Evolutionary conservation across 2,797 vertebrate genomes (phyloP), one percentile per base, ranked within the genome.

Genomic region (Eremophila alpestris): DNA sequence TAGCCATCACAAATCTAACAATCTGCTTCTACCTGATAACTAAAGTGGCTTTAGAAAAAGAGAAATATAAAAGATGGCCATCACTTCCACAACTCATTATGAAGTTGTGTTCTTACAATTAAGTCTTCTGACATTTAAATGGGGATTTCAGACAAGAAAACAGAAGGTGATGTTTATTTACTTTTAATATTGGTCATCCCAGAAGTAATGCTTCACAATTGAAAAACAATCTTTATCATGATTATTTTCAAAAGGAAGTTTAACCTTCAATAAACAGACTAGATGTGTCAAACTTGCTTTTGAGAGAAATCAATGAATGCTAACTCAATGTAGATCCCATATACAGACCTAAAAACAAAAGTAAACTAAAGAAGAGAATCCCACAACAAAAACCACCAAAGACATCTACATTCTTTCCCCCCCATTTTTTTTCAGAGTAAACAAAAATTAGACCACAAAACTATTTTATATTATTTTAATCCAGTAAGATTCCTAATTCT

Each of bases 381-480:
- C 6, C 24, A 30, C 26, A 32, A 54, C 22, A 41, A 64, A 64
- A 58, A 4, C 0, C 4, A 16, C 5, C 0, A 0, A 40, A 69
- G 7, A 51, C n/a, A 62, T 5, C 27, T 34, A 51, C 16, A 63
- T 23, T 17, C 11, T 46, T 32, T 51, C 13, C 20, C 9, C 38
- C 38, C 38, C 1, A 15, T 2, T n/a, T 5, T 75, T 76, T 75
- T 49, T 36, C 29, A 51, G 3, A 71, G 7, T 36, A 73, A 69
- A 77, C 3, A 23, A 58, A 74, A 80, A 67, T 43, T 22, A 30
- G 18, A 52, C 27, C 8, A 71, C 19, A 85, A 73, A 91, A 55
- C 5, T 48, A 64, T 49, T 76, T 70, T 2, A 5, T 41, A 48
- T 70, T 58, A 40, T 45, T 65, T 74, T 36, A 81, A 60, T 38